Percentiles rank a stretch among this genome's conserved stretches.
Conservation (phyloP, 2,888 invertebrate species). For the Morpho achilles region DNA sequence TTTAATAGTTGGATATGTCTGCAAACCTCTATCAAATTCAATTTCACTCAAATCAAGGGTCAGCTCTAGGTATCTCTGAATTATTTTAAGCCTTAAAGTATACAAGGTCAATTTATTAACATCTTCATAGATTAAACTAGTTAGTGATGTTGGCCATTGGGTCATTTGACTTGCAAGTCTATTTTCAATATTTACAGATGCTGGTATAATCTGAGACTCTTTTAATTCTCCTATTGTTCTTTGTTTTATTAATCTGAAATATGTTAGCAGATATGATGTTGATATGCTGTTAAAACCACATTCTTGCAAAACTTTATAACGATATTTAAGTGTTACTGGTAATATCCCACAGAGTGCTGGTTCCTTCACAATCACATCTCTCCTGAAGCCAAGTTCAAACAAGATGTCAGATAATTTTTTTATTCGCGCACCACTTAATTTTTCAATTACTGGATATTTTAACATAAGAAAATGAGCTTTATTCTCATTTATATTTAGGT, state of each 20-base stretch:
- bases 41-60: conserved; percentile 55
- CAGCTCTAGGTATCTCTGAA: conserved; percentile 66
- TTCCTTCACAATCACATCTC: conserved; percentile 43
- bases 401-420: conserved; percentile 43
- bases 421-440: conserved; percentile 44
- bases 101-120: conserved; percentile 48
- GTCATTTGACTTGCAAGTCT: conserved; percentile 62
- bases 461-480: conserved; percentile 51
- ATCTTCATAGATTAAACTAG: conserved; percentile 57
- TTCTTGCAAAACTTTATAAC: conserved; percentile 59
- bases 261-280: conserved; percentile 41
- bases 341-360: conserved; percentile 56
- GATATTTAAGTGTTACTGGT: conserved; percentile 57
- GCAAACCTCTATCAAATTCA: conserved; percentile 57
- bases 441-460: conserved; percentile 55
- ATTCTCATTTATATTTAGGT: conserved; percentile 47
- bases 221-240: conserved; percentile 55
- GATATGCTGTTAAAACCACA: conserved; percentile 55
- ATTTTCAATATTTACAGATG: conserved; percentile 58
- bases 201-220: conserved; percentile 39
- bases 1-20: conserved; percentile 67
- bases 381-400: conserved; percentile 49
- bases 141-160: conserved; percentile 71
- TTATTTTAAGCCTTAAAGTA: conserved; percentile 57
- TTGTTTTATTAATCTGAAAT: conserved; percentile 52